phyloP scores from a whole-genome alignment of 1,140 invertebrate genomes.

The Drosophila navojoa region DNA sequence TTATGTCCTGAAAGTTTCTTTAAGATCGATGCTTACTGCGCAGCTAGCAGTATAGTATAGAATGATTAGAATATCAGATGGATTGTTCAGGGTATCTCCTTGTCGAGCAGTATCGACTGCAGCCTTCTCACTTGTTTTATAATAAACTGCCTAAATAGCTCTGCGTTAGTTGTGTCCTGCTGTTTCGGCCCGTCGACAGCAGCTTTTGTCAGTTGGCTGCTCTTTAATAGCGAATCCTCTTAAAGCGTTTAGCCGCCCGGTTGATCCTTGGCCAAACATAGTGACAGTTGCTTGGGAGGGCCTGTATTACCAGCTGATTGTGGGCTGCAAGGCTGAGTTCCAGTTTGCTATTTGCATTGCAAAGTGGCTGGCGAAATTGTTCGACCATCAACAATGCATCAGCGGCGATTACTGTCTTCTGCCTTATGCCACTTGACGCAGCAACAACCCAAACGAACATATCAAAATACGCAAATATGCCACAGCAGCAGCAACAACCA shows the following conservation, averaged over 20 bases:
- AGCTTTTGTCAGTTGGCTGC: slow-evolving; percentile 13
- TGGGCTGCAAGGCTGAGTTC: background rate
- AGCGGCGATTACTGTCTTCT: slow-evolving; percentile 56
- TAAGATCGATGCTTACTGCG: no score
- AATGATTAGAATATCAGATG: no score
- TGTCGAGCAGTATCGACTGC: no score
- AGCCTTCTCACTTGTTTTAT: background rate
- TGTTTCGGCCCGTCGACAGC: slow-evolving; percentile 29
- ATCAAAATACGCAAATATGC: slow-evolving; percentile 38
- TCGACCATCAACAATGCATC: slow-evolving; percentile 80
- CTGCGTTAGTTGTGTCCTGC: background rate
- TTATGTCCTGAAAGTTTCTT: no score
- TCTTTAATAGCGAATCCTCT: slow-evolving; percentile 13
- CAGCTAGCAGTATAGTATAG: no score
- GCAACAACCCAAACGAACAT: slow-evolving; percentile 34
- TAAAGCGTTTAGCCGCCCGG: slow-evolving; percentile 2
- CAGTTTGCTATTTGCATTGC: slow-evolving; percentile 70
- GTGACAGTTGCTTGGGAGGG: slow-evolving; percentile 42
- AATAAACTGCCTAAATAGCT: slow-evolving; percentile 18
- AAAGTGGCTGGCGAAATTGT: slow-evolving; percentile 70
- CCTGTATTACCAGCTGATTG: slow-evolving; percentile 50
- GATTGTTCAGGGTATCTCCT: no score
- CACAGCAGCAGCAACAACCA: slow-evolving; percentile 28
- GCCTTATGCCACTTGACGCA: slow-evolving; percentile 37
- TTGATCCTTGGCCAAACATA: slow-evolving; percentile 37